Percentiles rank a stretch among this genome's conserved stretches.
phyloP scores from a whole-genome alignment of 2,113 vertebrate genomes.

The Corythornis cristatus region DNA sequence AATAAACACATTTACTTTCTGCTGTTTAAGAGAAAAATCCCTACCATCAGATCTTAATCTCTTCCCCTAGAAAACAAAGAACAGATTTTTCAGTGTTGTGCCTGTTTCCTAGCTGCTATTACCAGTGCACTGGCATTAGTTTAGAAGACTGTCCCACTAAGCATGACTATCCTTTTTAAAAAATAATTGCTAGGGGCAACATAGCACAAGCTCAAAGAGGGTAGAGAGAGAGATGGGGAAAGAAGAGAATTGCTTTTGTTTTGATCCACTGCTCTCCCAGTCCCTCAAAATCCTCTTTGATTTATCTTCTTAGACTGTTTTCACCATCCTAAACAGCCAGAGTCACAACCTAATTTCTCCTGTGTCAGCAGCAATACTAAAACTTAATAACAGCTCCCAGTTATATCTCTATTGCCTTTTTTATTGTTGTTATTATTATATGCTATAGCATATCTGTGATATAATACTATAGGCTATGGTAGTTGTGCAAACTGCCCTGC shows the following conservation, averaged over 20 bases:
- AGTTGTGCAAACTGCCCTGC: not conserved
- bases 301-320: slow-evolving; percentile 3
- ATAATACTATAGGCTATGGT: not conserved
- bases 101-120: slow-evolving; percentile 19
- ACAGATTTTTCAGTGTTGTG: slow-evolving; percentile 8
- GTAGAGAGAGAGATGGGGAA: not conserved
- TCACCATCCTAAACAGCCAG: not conserved
- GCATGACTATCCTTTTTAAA: slow-evolving; percentile 25
- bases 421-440: not conserved
- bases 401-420: not conserved
- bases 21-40: slow-evolving; percentile 1
- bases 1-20: not conserved
- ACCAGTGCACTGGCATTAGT: slow-evolving; percentile 32
- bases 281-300: slow-evolving; percentile 2
- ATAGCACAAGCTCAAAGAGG: slow-evolving; percentile 5
- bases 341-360: not conserved
- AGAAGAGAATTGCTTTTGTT: slow-evolving; percentile 42
- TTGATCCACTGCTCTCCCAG: slow-evolving; percentile 2
- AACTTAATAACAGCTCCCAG: not conserved
- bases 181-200: not conserved
- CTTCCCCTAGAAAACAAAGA: not conserved
- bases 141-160: slow-evolving; percentile 18
- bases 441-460: not conserved
- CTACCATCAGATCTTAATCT: slow-evolving; percentile 38
- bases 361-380: not conserved